Percentiles rank a stretch among this genome's conserved stretches.
These are phyloP conservation scores for Protaetia brevitarsis DNA, from an alignment of 1,140 invertebrate species.

Conservation along the genomic window DNA sequence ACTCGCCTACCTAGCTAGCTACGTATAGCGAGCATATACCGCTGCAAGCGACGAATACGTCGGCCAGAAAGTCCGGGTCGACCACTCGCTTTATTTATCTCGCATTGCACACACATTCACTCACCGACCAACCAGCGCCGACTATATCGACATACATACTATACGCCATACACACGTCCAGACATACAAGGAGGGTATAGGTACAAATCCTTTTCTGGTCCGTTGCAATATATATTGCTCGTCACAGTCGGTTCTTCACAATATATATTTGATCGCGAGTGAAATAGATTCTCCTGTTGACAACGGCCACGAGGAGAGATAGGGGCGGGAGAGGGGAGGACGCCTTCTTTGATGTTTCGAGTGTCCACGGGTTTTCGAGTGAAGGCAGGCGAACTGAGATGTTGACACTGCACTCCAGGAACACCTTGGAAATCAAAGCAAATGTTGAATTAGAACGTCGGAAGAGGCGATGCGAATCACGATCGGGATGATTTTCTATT, in stretches of 20 bases:
- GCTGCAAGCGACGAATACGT: neutral
- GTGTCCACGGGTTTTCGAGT: conserved; percentile 11
- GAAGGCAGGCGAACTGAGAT: conserved; percentile 4
- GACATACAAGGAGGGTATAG: neutral
- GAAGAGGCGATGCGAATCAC: neutral
- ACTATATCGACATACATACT: neutral
- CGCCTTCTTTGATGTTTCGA: conserved; percentile 17
- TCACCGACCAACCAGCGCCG: neutral
- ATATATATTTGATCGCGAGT: conserved; percentile 20
- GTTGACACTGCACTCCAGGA: conserved; percentile 20
- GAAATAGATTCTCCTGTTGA: conserved; percentile 20
- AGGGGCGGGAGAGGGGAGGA: neutral
- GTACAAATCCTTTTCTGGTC: conserved; percentile 5
- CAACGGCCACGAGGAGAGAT: neutral
- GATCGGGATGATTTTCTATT: neutral
- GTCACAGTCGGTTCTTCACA: neutral
- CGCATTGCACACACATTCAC: neutral
- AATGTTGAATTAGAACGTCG: conserved; percentile 23
- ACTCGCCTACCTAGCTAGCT: neutral
- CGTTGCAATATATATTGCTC: conserved; percentile 18
- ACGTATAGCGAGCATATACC: neutral
- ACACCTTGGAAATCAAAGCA: conserved; percentile 25
- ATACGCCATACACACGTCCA: neutral
- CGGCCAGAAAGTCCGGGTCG: neutral
- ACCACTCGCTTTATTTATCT: conserved; percentile 8